Evolutionary conservation across 2,888 invertebrate genomes (phyloP).

Genomic region (Morpho helenor): DNA sequence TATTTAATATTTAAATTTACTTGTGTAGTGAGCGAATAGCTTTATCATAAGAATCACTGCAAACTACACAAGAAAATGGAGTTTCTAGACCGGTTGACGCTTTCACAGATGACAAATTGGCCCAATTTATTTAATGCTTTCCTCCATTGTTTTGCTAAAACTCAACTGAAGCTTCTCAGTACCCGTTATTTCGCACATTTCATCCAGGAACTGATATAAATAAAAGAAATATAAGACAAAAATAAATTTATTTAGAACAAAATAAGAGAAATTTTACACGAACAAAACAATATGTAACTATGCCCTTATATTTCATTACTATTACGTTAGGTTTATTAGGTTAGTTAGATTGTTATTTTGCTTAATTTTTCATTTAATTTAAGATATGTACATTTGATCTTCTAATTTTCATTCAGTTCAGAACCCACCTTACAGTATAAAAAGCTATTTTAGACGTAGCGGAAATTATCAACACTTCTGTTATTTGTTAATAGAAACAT

Average conservation of each 20-base stretch:
- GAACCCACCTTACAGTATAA: not conserved
- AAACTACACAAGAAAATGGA: conserved; percentile 16
- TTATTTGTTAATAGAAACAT: too few species aligned
- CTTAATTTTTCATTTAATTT: too few species aligned
- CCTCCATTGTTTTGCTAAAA: conserved; percentile 10
- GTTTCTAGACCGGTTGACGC: conserved; percentile 8
- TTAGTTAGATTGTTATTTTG: too few species aligned
- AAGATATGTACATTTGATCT: too few species aligned
- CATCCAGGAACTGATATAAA: conserved; percentile 4
- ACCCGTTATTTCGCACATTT: conserved; percentile 7
- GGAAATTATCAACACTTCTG: too few species aligned
- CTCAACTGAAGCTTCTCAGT: conserved; percentile 3
- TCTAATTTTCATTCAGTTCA: too few species aligned
- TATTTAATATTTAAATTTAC: too few species aligned
- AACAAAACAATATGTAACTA: conserved; percentile 7
- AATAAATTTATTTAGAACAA: conserved; percentile 4
- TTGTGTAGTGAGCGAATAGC: not conserved
- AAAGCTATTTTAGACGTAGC: not conserved
- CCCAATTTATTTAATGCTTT: conserved; percentile 4
- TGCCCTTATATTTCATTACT: not conserved
- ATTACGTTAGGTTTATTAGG: too few species aligned
- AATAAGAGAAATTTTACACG: conserved; percentile 5
- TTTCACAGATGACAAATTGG: conserved; percentile 14
- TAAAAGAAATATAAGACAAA: conserved; percentile 5
- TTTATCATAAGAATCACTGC: conserved; percentile 19